Evolutionary conservation across 37 sponge, comb jelly and placozoan genomes (phyloP), one percentile per base, ranked within the genome.

Genomic region (Beroe forskalii): DNA sequence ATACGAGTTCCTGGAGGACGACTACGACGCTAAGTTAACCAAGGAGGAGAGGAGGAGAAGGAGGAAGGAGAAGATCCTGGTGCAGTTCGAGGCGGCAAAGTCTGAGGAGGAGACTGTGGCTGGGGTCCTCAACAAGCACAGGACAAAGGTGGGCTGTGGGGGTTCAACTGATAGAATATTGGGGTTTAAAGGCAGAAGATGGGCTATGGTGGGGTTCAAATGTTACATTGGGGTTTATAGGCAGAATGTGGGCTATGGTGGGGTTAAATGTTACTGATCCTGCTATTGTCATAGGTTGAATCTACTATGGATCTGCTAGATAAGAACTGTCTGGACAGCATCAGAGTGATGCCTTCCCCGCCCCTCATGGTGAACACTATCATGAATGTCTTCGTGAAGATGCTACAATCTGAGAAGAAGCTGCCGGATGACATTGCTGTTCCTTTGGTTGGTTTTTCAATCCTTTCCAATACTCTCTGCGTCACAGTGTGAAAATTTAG

Each of bases 1-100:
- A 28, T 80, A 80, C 31, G 86, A 80, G 86, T 80, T 80, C 28
- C 55, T 80, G 40, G 86, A 80, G 48, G 86, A 80, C 30, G 86
- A 80, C 30, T 80, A 80, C 55, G 86, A 80, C 27, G 48, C 86
- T 20, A 80, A 80, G 55, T 22, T 80, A 24, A 80, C 86, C 2
- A 44, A 44, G 55, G 55, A 80, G 40, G 86, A 80, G 55, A 80
- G 86, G 30, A 80, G 86, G 28, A 24, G 3, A 3, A 80, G 55
- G 30, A 3, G 86, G 86, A 80, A 25, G 27, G 55, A 23, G 1
- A 41, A 44, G 55, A 41, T 80, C 3, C 86, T 30, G 37, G 40
- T 33, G 27, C 86, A 80, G 55, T 80, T 27, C 55, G 86, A 80
- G 44, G 44, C 44, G 4, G 86, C 86, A 32, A 80, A 80, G 48